Conservation (phyloP, 2,888 invertebrate species). For the Cheilosia scutellata region DNA sequence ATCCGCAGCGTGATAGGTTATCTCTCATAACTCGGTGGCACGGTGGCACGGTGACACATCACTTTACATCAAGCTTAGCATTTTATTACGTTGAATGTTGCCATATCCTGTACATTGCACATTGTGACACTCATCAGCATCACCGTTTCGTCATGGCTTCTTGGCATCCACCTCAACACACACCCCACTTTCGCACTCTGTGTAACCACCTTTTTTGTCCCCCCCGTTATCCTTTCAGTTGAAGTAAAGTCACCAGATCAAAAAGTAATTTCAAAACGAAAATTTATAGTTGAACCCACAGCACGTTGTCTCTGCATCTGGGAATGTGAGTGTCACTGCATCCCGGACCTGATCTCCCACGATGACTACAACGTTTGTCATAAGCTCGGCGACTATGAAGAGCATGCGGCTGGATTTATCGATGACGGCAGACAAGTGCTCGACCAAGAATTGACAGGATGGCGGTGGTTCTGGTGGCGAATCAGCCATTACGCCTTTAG, state of each 20-base stretch:
- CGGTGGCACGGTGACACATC: constrained; percentile 39
- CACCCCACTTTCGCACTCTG: constrained; percentile 31
- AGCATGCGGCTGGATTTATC: constrained; percentile 78
- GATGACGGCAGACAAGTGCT: constrained; percentile 35
- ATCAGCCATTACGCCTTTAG: constrained; percentile 56
- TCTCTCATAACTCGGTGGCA: constrained; percentile 13
- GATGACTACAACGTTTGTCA: constrained; percentile 78
- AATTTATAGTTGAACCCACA: constrained; percentile 78
- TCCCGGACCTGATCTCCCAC: constrained; percentile 78
- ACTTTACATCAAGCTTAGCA: constrained; percentile 31
- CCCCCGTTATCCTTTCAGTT: constrained; percentile 71
- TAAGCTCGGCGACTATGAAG: constrained; percentile 73
- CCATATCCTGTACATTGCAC: constrained; percentile 48
- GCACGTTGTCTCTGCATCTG: constrained; percentile 81
- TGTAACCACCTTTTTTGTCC: constrained; percentile 19
- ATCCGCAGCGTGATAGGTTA: constrained; percentile 27
- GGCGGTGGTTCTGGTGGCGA: constrained; percentile 44
- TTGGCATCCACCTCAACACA: constrained; percentile 9
- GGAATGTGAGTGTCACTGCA: constrained; percentile 81
- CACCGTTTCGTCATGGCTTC: background rate
- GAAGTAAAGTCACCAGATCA: constrained; percentile 69
- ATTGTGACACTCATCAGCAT: constrained; percentile 19
- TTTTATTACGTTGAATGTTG: constrained; percentile 58
- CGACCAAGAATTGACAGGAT: constrained; percentile 44
- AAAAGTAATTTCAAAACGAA: constrained; percentile 77